phyloP scores from a whole-genome alignment of 2,797 vertebrate species.

The Oreonectes daqikongensis region DNA sequence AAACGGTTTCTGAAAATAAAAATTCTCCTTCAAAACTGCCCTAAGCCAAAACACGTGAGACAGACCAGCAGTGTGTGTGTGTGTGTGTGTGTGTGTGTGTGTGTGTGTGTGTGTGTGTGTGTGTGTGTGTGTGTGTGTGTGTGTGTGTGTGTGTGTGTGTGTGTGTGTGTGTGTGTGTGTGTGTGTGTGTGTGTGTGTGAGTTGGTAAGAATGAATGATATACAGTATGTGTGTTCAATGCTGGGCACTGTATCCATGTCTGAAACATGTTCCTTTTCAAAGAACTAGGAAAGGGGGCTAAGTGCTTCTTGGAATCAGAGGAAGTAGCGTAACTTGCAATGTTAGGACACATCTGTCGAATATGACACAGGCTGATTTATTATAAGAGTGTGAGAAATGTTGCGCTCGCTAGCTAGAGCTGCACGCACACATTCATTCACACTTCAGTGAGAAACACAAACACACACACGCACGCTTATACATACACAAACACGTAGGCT shows the following conservation, averaged over 20 bases:
- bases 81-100: background rate
- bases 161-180: background rate
- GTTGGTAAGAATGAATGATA: background rate
- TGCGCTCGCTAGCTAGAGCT: constrained; percentile 58
- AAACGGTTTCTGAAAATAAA: background rate
- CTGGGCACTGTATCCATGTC: background rate
- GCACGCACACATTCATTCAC: constrained; percentile 52
- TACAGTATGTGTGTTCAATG: constrained; percentile 6
- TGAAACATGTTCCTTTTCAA: constrained; percentile 51
- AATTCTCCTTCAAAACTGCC: background rate
- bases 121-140: background rate
- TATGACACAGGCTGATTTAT: constrained; percentile 70
- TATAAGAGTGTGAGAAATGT: constrained; percentile 66
- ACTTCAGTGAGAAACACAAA: constrained; percentile 43
- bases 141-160: background rate
- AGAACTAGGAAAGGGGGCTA: constrained; percentile 59
- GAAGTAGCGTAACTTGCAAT: constrained; percentile 60
- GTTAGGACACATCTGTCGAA: constrained; percentile 72
- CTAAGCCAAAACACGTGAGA: background rate
- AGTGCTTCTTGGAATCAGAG: constrained; percentile 68
- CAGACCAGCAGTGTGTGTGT: background rate
- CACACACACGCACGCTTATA: background rate
- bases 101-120: background rate
- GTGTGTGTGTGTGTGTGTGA: background rate
- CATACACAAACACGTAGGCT: background rate